phyloP scores from a whole-genome alignment of 2,797 vertebrate species.

The Myotis findleyi region DNA sequence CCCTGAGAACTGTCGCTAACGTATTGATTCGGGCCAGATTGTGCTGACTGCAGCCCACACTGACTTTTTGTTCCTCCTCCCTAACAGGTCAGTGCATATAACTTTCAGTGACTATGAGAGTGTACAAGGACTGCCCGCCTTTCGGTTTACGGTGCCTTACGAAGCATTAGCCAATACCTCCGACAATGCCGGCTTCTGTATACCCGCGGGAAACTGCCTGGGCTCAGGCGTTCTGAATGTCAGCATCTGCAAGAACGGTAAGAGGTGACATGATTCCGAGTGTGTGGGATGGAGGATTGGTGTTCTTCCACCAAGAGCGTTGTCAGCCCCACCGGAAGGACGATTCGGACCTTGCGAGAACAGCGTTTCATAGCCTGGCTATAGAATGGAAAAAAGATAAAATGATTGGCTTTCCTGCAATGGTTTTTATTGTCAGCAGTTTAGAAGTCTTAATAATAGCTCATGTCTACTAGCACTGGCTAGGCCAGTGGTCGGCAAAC shows the following conservation, averaged over 20 bases:
- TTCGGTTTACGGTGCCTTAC: conserved; percentile 92
- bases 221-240: conserved; percentile 94
- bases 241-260: conserved; percentile 94
- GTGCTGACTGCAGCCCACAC: neutral
- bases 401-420: neutral
- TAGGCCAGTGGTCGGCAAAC: no score
- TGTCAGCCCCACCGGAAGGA: neutral
- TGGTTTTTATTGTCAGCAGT: neutral
- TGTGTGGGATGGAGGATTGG: neutral
- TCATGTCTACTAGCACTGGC: neutral
- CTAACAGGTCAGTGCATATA: conserved; percentile 93
- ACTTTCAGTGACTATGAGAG: conserved; percentile 90
- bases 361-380: neutral
- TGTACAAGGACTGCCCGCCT: conserved; percentile 91
- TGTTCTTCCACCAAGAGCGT: neutral
- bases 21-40: neutral
- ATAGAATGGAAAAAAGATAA: neutral
- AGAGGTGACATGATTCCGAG: rapidly evolving
- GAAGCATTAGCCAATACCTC: conserved; percentile 95
- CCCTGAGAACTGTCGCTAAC: neutral
- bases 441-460: neutral
- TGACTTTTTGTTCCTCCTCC: conserved; percentile 18
- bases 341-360: neutral
- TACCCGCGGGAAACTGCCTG: conserved; percentile 93
- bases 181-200: conserved; percentile 95